Conservation (phyloP, 2,113 vertebrate species). For the Rhodinocichla rosea region DNA sequence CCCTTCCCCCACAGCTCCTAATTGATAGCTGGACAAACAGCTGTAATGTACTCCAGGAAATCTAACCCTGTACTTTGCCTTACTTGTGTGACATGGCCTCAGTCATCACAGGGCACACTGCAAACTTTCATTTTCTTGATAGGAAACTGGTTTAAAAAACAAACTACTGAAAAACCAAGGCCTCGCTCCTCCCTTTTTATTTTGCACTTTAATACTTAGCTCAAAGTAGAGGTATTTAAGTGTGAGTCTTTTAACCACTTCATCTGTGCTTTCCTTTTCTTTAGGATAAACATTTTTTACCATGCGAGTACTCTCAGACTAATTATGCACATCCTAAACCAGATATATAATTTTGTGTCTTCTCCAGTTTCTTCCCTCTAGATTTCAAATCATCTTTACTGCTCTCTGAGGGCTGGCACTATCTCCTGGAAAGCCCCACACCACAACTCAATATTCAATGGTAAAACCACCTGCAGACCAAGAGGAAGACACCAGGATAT, state of each 20-base stretch:
- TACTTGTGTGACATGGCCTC: background rate
- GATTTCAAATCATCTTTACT: background rate
- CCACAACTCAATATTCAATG: background rate
- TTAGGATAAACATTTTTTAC: background rate
- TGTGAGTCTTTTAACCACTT: background rate
- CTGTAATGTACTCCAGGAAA: background rate
- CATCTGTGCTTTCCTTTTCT: background rate
- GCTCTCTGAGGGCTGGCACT: background rate
- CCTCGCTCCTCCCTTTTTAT: background rate
- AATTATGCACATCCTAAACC: background rate
- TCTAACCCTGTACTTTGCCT: background rate
- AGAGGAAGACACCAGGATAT: fast-evolving
- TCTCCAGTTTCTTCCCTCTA: background rate
- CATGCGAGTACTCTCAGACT: background rate
- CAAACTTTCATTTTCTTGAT: background rate
- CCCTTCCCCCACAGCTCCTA: background rate
- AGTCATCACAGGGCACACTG: background rate
- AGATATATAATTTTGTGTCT: background rate
- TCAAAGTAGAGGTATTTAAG: background rate
- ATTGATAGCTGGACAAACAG: slow-evolving; percentile 16
- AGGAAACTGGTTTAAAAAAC: background rate
- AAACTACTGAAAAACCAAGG: background rate
- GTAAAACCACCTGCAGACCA: background rate
- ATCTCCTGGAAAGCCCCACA: background rate
- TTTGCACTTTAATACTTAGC: background rate